phyloP scores from a whole-genome alignment of 2,797 vertebrate genomes.

The Scyliorhinus canicula region DNA sequence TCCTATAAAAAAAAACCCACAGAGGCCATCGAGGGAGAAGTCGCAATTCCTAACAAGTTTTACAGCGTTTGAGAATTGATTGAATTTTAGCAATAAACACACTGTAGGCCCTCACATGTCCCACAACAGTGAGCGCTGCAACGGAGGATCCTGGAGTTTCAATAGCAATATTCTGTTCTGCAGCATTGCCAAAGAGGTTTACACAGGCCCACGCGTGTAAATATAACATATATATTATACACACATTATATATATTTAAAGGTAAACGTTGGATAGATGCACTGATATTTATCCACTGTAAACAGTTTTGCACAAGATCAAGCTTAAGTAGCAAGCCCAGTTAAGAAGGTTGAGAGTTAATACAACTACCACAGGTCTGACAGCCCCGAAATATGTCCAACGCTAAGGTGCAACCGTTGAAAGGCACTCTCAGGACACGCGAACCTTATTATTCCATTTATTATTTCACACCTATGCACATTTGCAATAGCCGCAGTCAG shows the following conservation, averaged over 20 bases:
- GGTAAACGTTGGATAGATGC: too few relatives aligned
- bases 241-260: not conserved
- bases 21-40: not conserved
- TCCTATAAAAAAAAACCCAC: not conserved
- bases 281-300: not conserved
- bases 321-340: not conserved
- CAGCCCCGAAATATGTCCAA: not conserved
- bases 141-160: not conserved
- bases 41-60: not conserved
- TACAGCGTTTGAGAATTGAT: not conserved
- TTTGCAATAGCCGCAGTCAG: not conserved
- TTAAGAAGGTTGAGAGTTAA: not conserved
- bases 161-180: not conserved
- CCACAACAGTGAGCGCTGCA: not conserved
- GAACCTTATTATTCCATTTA: not conserved
- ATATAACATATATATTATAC: not conserved
- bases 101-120: not conserved
- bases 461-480: not conserved
- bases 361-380: not conserved
- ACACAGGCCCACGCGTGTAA: not conserved
- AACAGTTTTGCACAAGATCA: not conserved
- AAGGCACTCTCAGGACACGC: not conserved
- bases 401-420: not conserved
- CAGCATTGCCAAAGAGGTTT: not conserved
- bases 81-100: not conserved